Conservation (phyloP, 2,888 invertebrate species). For the Oscheius myriophilus region DNA sequence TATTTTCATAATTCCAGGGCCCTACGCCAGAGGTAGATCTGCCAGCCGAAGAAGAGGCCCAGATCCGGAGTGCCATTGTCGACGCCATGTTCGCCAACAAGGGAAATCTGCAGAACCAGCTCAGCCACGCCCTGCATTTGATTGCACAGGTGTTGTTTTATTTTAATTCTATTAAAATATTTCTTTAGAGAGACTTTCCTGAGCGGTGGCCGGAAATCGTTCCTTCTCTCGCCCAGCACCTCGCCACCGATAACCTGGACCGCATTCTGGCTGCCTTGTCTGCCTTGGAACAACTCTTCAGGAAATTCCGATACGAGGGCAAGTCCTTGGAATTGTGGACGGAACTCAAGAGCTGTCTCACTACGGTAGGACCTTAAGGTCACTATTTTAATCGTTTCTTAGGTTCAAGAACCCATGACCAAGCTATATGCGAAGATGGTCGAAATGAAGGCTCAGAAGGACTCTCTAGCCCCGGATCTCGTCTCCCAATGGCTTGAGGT, state of each 20-base stretch:
- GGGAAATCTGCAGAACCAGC: conserved; percentile 87
- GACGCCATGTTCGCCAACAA: conserved; percentile 90
- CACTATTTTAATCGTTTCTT: not conserved
- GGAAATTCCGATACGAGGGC: conserved; percentile 86
- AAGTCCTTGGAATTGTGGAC: conserved; percentile 93
- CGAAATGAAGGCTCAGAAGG: conserved; percentile 30
- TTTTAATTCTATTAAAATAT: not conserved
- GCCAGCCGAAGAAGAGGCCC: conserved; percentile 51
- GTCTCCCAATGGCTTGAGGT: not conserved
- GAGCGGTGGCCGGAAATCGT: conserved; percentile 93
- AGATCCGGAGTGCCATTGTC: conserved; percentile 78
- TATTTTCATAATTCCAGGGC: too few relatives aligned
- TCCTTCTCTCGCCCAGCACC: conserved; percentile 90
- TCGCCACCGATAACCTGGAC: conserved; percentile 78
- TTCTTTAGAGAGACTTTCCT: conserved; percentile 87
- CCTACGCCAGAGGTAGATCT: conserved; percentile 49
- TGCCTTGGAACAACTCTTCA: conserved; percentile 95
- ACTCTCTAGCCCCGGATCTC: not conserved
- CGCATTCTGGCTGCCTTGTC: conserved; percentile 91
- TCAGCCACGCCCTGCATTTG: conserved; percentile 74
- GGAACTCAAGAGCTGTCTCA: conserved; percentile 82
- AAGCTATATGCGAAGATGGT: conserved; percentile 83
- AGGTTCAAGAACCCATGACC: conserved; percentile 90
- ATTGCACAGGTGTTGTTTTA: conserved; percentile 63
- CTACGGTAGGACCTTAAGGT: conserved; percentile 34